These are phyloP conservation scores for Apoda limacodes DNA, from an alignment of 2,888 invertebrate species.

Conservation along the genomic window DNA sequence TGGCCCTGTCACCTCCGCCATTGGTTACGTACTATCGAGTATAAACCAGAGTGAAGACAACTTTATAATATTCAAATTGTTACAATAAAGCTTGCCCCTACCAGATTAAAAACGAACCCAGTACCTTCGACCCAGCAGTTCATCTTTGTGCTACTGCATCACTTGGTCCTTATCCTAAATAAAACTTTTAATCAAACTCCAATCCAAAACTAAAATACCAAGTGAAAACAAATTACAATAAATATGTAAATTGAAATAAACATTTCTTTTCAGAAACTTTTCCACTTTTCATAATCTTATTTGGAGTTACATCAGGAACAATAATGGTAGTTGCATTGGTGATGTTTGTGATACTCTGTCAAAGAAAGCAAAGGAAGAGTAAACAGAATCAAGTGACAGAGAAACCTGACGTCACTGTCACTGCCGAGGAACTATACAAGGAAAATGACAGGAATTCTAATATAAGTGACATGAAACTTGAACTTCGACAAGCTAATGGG, in stretches of 20 bases:
- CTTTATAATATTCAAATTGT: no score
- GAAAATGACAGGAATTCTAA: conserved; percentile 92
- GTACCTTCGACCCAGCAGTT: no score
- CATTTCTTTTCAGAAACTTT: conserved; percentile 73
- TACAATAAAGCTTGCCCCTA: no score
- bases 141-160: no score
- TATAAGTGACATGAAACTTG: conserved; percentile 91
- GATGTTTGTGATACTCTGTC: conserved; percentile 87
- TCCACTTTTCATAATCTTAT: conserved; percentile 84
- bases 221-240: not conserved
- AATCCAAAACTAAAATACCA: no score
- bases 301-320: conserved; percentile 88
- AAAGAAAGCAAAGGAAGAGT: conserved; percentile 72
- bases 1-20: no score
- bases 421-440: conserved; percentile 67
- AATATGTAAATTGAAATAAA: not conserved
- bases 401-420: conserved; percentile 71
- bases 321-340: conserved; percentile 86
- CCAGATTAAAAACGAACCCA: no score
- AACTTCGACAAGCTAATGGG: conserved; percentile 85
- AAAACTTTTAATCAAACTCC: no score
- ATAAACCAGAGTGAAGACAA: no score
- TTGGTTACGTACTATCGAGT: no score
- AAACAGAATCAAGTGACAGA: conserved; percentile 56
- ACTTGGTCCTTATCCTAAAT: no score